These are phyloP conservation scores for Rhodinocichla rosea DNA, from an alignment of 2,113 vertebrate species.

Conservation along the genomic window DNA sequence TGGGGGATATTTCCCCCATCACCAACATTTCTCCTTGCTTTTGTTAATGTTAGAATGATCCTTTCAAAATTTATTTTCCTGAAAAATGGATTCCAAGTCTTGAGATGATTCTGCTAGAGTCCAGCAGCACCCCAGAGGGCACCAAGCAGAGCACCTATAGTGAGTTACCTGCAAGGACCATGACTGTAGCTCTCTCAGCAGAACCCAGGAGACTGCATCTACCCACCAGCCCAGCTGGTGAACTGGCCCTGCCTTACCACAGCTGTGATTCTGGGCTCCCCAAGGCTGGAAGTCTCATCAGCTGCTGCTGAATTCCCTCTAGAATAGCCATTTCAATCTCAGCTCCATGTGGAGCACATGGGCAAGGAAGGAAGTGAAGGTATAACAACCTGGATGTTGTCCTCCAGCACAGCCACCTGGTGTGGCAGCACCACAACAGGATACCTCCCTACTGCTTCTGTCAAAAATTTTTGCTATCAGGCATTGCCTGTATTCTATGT, in stretches of 20 bases:
- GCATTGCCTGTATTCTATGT: not conserved
- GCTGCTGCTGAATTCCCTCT: not conserved
- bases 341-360: rapidly evolving
- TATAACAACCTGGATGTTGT: too few relatives aligned
- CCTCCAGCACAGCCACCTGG: not conserved
- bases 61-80: not conserved
- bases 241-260: not conserved
- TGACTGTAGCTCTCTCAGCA: rapidly evolving
- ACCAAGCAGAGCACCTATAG: not conserved
- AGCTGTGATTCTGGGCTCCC: not conserved
- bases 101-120: not conserved
- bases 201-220: not conserved
- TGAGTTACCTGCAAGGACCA: not conserved
- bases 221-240: not conserved
- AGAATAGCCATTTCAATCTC: not conserved
- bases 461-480: not conserved
- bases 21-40: not conserved
- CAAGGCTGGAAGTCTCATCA: not conserved
- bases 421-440: not conserved
- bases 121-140: not conserved
- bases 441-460: not conserved
- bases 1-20: not conserved
- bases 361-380: not conserved
- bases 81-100: not conserved
- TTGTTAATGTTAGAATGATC: not conserved